These are phyloP conservation scores for Malacoraja senta DNA, from an alignment of 2,797 vertebrate species.

Conservation along the genomic window DNA sequence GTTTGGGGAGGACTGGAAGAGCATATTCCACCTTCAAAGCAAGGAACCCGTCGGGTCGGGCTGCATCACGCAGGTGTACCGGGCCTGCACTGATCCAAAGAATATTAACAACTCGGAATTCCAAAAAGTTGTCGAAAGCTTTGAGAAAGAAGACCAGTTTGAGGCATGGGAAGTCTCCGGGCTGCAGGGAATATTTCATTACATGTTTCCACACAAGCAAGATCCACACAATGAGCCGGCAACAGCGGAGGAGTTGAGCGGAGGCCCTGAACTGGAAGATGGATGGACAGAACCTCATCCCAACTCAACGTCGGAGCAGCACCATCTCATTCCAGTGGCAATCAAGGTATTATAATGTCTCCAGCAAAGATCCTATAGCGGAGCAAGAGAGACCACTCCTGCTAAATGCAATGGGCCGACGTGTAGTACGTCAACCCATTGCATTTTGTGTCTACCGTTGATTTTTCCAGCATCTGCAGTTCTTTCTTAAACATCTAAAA, in stretches of 20 bases:
- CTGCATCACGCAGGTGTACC: constrained; percentile 88
- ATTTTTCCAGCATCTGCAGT: too few species aligned
- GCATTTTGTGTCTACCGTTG: too few species aligned
- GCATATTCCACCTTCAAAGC: constrained; percentile 65
- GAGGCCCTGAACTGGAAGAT: background rate
- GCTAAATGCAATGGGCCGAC: too few species aligned
- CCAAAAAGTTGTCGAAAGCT: constrained; percentile 49
- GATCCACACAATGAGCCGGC: background rate
- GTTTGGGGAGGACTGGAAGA: constrained; percentile 74
- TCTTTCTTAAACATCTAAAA: too few species aligned
- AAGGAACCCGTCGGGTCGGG: constrained; percentile 81
- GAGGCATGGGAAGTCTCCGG: constrained; percentile 70
- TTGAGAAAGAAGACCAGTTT: constrained; percentile 54
- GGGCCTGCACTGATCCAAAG: constrained; percentile 65
- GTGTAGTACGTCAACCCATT: too few species aligned
- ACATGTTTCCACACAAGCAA: constrained; percentile 2
- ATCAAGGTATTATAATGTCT: constrained; percentile 68
- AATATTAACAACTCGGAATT: constrained; percentile 56
- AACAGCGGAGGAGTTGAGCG: background rate
- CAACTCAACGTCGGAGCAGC: constrained; percentile 42
- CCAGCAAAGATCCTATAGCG: too few species aligned
- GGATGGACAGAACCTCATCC: background rate
- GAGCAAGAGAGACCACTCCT: too few species aligned
- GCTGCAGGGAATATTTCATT: constrained; percentile 47
- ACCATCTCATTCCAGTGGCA: constrained; percentile 70